Conservation (phyloP, 2,888 invertebrate genomes). For the Oscheius onirici region DNA sequence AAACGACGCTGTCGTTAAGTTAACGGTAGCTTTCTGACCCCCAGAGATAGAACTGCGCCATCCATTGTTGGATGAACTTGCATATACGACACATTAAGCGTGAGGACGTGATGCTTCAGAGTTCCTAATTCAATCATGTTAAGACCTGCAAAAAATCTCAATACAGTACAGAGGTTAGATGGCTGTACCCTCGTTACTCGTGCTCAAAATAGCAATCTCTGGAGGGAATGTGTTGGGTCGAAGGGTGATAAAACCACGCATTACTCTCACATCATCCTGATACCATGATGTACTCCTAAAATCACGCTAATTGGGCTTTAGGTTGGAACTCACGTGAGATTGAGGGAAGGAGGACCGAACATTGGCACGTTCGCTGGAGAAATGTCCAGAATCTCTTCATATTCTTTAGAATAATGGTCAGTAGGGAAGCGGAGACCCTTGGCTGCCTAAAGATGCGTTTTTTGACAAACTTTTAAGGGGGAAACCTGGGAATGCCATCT, state of each 20-base stretch:
- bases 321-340: slow-evolving; percentile 62
- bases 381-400: slow-evolving; percentile 69
- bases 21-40: slow-evolving; percentile 44
- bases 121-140: slow-evolving; percentile 70
- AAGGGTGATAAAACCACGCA: slow-evolving; percentile 69
- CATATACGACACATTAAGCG: slow-evolving; percentile 71
- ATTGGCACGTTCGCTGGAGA: slow-evolving; percentile 70
- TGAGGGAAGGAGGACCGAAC: slow-evolving; percentile 71
- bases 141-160: slow-evolving; percentile 47
- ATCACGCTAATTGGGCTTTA: neutral
- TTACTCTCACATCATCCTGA: slow-evolving; percentile 63
- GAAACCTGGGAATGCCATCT: slow-evolving; percentile 66
- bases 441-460: slow-evolving; percentile 42
- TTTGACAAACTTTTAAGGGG: neutral
- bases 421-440: slow-evolving; percentile 68
- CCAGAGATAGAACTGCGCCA: slow-evolving; percentile 65
- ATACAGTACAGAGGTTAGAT: neutral
- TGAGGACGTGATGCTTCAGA: slow-evolving; percentile 67
- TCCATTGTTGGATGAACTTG: slow-evolving; percentile 71
- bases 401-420: slow-evolving; percentile 63
- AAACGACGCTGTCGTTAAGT: neutral
- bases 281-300: slow-evolving; percentile 64
- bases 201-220: slow-evolving; percentile 68
- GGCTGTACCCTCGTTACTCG: slow-evolving; percentile 66
- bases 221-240: slow-evolving; percentile 70